A percentile compares a stretch with the other conserved stretches of the same genome.
phyloP scores from a whole-genome alignment of 2,888 invertebrate genomes.

The Polylopha cassiicola region DNA sequence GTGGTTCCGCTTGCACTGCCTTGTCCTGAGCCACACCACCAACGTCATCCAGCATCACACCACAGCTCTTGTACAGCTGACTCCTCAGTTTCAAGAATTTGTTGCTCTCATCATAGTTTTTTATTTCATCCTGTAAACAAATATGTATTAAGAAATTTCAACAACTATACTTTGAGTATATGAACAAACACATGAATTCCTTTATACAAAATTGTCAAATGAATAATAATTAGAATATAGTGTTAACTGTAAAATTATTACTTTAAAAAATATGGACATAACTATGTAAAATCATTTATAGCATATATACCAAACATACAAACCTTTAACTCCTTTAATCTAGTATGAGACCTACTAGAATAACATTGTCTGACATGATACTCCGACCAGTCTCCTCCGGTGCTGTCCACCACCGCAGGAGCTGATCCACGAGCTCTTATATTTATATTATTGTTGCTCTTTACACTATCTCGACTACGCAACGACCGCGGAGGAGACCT shows the following conservation, averaged over 20 bases:
- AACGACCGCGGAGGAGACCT: conserved; percentile 40
- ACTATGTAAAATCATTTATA: too few species aligned
- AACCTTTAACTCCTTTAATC: conserved; percentile 61
- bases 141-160: conserved; percentile 1
- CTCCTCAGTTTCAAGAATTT: conserved; percentile 48
- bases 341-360: conserved; percentile 54
- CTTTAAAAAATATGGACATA: too few species aligned
- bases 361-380: conserved; percentile 45
- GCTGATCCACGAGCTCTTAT: conserved; percentile 41
- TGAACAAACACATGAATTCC: too few species aligned
- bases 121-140: conserved; percentile 63
- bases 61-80: conserved; percentile 55
- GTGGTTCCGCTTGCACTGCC: conserved; percentile 46
- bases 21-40: conserved; percentile 51
- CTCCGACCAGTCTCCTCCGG: conserved; percentile 42
- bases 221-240: too few species aligned
- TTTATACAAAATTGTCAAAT: too few species aligned
- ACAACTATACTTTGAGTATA: too few species aligned
- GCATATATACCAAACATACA: too few species aligned
- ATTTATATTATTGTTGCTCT: conserved; percentile 28
- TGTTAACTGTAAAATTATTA: not conserved
- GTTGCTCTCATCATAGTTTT: conserved; percentile 51
- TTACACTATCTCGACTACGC: conserved; percentile 29
- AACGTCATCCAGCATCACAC: conserved; percentile 52
- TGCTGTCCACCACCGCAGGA: conserved; percentile 38